Conservation (phyloP, 92 coral and sea anemone species). For the Pocillopora meandrina region DNA sequence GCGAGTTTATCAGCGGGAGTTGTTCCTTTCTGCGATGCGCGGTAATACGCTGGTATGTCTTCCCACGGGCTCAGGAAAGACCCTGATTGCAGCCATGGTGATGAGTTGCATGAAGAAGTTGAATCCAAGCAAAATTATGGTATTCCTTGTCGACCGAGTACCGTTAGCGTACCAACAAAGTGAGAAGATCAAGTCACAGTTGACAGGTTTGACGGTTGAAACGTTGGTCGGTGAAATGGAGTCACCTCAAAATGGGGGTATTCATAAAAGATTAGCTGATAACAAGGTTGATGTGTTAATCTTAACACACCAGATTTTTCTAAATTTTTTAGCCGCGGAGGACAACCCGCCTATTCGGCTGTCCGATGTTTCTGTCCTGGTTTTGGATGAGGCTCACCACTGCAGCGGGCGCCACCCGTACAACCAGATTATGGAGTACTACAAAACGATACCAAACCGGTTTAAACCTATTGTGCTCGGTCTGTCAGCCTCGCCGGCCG, state of each 20-base stretch:
- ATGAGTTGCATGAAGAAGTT: constrained; percentile 89
- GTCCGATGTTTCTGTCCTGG: constrained; percentile 79
- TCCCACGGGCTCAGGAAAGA: constrained; percentile 99
- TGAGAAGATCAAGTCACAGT: constrained; percentile 69
- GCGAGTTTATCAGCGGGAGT: constrained; percentile 84
- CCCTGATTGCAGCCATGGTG: constrained; percentile 92
- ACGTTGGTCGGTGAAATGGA: constrained; percentile 70
- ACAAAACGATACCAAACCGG: constrained; percentile 42
- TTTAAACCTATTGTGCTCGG: constrained; percentile 87
- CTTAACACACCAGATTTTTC: constrained; percentile 91
- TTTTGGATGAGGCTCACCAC: constrained; percentile 93
- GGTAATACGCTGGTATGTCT: constrained; percentile 86
- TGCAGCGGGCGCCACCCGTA: constrained; percentile 87
- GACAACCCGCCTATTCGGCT: constrained; percentile 47
- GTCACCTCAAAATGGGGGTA: constrained; percentile 30
- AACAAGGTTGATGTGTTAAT: constrained; percentile 76
- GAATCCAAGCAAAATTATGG: constrained; percentile 85
- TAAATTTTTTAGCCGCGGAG: constrained; percentile 73
- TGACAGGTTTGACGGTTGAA: constrained; percentile 60
- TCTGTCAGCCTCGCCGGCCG: constrained; percentile 93
- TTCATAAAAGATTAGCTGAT: constrained; percentile 54
- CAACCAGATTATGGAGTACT: constrained; percentile 76
- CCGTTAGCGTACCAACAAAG: constrained; percentile 91
- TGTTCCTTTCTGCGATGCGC: constrained; percentile 73
- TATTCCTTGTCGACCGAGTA: constrained; percentile 82